Base-by-base conservation (phyloP, 1,140 invertebrate species). In the Meloidogyne chitwoodi region DNA sequence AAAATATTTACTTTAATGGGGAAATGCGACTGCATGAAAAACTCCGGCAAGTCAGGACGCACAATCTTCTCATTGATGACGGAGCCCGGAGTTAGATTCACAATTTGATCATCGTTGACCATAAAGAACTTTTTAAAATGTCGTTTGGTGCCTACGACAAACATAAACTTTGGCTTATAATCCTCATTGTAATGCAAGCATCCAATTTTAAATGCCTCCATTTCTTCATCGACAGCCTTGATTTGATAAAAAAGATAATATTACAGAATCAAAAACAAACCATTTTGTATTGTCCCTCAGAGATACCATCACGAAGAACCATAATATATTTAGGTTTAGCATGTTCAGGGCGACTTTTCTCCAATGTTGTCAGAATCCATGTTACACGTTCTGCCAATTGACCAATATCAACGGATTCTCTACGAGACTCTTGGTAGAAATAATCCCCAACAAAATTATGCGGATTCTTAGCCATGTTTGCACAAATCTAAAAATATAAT, bases 91-190 rank as follows among this genome's bases (percentile, higher is more conserved):
- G 63, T 65, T 24, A 74, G 22, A 19, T 74, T 74, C 26, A 72
- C 70, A 22, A 61, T 31, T 44, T 41, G 8, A 65, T 68, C 78
- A 24, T 80, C 68, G 10, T 24, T 66, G 8, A 22, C 74, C n/a
- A 66, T 63, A 29, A 80, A 80, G 79, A 80, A 80, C 6, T 77
- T 79, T 41, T 80, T 80, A 66, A 82, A 77, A 69, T 80, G 79
- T 56, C 79, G 79, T 22, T 80, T 80, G 3, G 72, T 80, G 16
- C 72, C 80, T 26, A 80, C 64, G 5, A 81, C 74, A 44, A 80
- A 81, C 26, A 80, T 56, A 77, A 80, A 81, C 70, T 81, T 77
- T 1, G 79, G 79, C 24, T 77, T 34, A 56, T 80, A 80, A 19
- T 34, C 38, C 12, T 44, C 27, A 63, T 77, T 61, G 61, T 79